Evolutionary conservation across 1,140 invertebrate genomes (phyloP).

Genomic region (Mycetomoellerius zeteki): DNA sequence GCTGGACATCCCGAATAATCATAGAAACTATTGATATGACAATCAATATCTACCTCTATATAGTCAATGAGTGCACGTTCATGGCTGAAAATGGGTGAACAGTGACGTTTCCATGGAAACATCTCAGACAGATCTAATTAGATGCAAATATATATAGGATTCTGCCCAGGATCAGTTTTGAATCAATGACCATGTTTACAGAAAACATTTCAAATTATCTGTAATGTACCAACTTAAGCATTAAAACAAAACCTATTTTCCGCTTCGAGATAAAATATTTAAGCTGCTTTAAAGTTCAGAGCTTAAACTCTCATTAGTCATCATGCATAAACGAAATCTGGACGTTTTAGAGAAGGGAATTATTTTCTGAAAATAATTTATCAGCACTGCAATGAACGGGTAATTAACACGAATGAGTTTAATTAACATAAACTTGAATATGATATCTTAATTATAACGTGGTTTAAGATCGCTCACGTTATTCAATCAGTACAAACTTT

Average conservation of each 20-base stretch:
- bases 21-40: constrained; percentile 49
- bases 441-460: background rate
- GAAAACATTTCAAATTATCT: constrained; percentile 1
- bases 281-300: background rate
- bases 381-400: background rate
- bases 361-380: constrained; percentile 4
- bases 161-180: background rate
- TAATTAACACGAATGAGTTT: constrained; percentile 10
- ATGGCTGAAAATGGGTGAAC: constrained; percentile 45
- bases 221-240: background rate
- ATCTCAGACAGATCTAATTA: constrained; percentile 46
- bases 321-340: background rate
- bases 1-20: constrained; percentile 43
- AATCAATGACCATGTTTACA: constrained; percentile 38
- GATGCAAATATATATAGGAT: constrained; percentile 44
- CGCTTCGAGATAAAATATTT: background rate
- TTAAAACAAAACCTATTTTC: background rate
- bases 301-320: background rate
- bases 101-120: constrained; percentile 44
- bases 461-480: background rate
- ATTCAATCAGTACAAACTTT: background rate
- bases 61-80: constrained; percentile 30
- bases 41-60: constrained; percentile 46
- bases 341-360: background rate
- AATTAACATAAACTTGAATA: constrained; percentile 5